Percentiles rank a stretch among this genome's conserved stretches.
phyloP scores from a whole-genome alignment of 2,797 vertebrate genomes.

The Discoglossus pictus region DNA sequence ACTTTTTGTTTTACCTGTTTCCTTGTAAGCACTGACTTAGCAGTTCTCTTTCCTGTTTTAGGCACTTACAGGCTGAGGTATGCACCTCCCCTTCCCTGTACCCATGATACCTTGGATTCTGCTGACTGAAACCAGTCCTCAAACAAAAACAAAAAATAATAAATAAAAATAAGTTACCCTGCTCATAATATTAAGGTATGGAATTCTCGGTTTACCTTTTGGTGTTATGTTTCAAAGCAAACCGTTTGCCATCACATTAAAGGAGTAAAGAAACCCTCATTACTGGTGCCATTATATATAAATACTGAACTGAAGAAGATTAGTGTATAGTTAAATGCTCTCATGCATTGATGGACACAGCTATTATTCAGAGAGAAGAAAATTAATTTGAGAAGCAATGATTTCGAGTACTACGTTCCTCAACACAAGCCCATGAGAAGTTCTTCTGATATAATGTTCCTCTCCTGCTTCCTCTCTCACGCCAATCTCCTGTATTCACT shows the following conservation, averaged over 20 bases:
- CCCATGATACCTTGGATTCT: constrained; percentile 87
- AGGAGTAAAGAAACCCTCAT: constrained; percentile 1
- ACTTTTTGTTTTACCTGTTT: constrained; percentile 52
- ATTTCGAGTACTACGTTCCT: constrained; percentile 4
- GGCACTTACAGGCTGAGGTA: constrained; percentile 94
- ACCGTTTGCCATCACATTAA: constrained; percentile 1
- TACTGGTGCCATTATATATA: constrained; percentile 19
- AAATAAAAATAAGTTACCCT: constrained; percentile 63
- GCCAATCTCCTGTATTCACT: not conserved
- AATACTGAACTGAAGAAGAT: constrained; percentile 20
- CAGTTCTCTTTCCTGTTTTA: constrained; percentile 81
- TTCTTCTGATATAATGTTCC: not conserved
- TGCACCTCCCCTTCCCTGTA: constrained; percentile 81
- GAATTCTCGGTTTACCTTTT: constrained; percentile 57
- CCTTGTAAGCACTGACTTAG: constrained; percentile 59
- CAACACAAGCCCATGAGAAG: no score
- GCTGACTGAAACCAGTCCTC: constrained; percentile 79
- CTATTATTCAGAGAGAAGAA: not conserved
- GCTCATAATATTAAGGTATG: constrained; percentile 76
- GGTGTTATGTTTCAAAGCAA: constrained; percentile 65
- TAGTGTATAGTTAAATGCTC: not conserved
- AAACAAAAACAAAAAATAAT: no score
- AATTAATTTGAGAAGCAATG: not conserved
- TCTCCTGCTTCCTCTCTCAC: not conserved
- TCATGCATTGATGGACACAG: not conserved